Evolutionary conservation across 2,888 invertebrate genomes (phyloP).

Genomic region (Gastrophysa polygoni): DNA sequence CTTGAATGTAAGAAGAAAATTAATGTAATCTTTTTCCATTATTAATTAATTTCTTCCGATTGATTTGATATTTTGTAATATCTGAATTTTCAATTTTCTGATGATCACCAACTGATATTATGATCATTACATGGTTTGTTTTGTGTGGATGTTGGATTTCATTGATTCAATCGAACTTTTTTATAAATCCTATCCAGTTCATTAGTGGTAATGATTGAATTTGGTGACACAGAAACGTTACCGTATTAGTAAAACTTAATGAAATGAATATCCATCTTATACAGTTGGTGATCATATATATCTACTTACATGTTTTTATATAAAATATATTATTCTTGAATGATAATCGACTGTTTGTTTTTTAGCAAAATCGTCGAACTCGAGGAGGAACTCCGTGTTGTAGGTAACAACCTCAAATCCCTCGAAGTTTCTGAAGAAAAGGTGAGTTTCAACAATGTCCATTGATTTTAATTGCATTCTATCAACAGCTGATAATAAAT

Average conservation of each 20-base stretch:
- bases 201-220: too few relatives aligned
- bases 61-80: not conserved
- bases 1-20: too few relatives aligned
- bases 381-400: slow-evolving; percentile 99
- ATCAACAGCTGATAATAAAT: too few relatives aligned
- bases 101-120: not conserved
- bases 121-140: not conserved
- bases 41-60: not conserved
- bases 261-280: too few relatives aligned
- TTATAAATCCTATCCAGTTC: not conserved
- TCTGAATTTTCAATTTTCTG: not conserved
- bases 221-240: too few relatives aligned
- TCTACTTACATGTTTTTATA: not conserved
- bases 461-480: too few relatives aligned
- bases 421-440: slow-evolving; percentile 99
- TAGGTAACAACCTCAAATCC: slow-evolving; percentile 99
- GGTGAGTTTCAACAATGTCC: too few relatives aligned
- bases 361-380: slow-evolving; percentile 98
- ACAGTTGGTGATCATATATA: not conserved
- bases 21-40: too few relatives aligned
- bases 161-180: not conserved
- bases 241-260: too few relatives aligned
- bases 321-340: not conserved
- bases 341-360: slow-evolving; percentile 27
- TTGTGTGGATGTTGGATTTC: not conserved